Conservation (phyloP, 2,797 vertebrate species). For the Trachurus trachurus region DNA sequence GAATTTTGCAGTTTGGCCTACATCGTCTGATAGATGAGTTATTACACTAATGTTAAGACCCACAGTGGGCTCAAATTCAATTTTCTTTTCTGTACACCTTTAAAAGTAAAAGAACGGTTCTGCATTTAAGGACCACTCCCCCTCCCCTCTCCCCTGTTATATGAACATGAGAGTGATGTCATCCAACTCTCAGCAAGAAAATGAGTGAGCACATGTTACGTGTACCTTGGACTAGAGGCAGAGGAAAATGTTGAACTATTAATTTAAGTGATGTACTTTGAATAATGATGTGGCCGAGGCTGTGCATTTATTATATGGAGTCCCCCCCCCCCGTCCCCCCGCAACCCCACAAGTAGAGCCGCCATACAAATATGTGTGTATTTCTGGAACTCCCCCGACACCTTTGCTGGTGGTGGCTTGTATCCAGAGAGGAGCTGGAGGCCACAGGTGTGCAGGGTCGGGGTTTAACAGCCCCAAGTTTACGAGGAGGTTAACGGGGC, state of each 20-base stretch:
- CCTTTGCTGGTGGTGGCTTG: conserved; percentile 53
- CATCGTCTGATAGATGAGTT: too few species aligned
- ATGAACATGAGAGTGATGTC: neutral
- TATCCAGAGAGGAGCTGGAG: conserved; percentile 53
- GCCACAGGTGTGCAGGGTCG: conserved; percentile 79
- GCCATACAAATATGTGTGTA: conserved; percentile 32
- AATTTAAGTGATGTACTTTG: neutral
- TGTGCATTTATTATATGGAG: neutral
- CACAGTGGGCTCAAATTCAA: too few species aligned
- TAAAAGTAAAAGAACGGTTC: neutral
- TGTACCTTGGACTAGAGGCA: neutral
- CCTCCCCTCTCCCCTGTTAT: too few species aligned
- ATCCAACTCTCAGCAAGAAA: neutral
- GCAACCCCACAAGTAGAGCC: conserved; percentile 11
- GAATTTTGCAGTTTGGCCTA: too few species aligned
- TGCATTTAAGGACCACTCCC: neutral
- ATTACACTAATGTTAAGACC: too few species aligned
- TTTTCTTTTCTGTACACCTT: too few species aligned
- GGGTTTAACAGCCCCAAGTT: conserved; percentile 78
- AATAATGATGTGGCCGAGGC: conserved; percentile 6
- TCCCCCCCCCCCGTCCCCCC: neutral
- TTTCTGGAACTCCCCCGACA: conserved; percentile 38
- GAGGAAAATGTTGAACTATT: neutral
- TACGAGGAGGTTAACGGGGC: conserved; percentile 74
- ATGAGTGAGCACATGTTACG: neutral